Base-by-base conservation (phyloP, 1,140 invertebrate genomes). In the Oryctes rhinoceros region DNA sequence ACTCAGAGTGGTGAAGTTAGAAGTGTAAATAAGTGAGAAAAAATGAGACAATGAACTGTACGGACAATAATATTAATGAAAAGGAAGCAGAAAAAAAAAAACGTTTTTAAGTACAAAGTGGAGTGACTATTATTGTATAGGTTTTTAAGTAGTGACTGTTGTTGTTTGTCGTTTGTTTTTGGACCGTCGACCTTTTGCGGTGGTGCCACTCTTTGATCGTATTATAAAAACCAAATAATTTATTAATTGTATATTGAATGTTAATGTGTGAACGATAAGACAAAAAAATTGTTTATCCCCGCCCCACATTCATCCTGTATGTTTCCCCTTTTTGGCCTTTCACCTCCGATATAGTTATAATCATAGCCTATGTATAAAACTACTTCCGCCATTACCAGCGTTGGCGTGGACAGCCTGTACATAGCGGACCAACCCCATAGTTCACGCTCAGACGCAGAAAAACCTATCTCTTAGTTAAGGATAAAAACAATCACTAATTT, bases 141-240 rank as follows among this genome's bases (percentile, higher is more conserved):
- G 75, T 76, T 48, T 76, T n/a, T 76, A 48, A 48, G 44, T 76
- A 47, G 75, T 76, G 39, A 53, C 65, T 37, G 65, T 71, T 71
- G 65, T 71, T 71, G 65, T 71, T 71, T 71, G 65, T 71, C 65
- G 24, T 71, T 71, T 71, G 65, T 71, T 71, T 71, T 71, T 71
- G 65, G 77, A 78, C 13, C 30, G 65, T 24, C 59, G 47, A 47
- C 7, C 37, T 37, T 35, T 65, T 48, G 2, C 78, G 80, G 53
- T 81, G 87, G 35, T 87, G 87, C 87, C 87, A 88, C 88, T 87
- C 20, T 87, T 86, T 59, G 88, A 90, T 89, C 89, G 89, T 89
- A 90, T 91, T 89, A 89, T 83, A 91, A 49, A 76, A 90, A 91
- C 90, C 90, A 91, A 91, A 91, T 91, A 91, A 91, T 91, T 91